Evolutionary conservation across 2,888 invertebrate species (phyloP).

Genomic region (Tricholauxania praeusta): DNA sequence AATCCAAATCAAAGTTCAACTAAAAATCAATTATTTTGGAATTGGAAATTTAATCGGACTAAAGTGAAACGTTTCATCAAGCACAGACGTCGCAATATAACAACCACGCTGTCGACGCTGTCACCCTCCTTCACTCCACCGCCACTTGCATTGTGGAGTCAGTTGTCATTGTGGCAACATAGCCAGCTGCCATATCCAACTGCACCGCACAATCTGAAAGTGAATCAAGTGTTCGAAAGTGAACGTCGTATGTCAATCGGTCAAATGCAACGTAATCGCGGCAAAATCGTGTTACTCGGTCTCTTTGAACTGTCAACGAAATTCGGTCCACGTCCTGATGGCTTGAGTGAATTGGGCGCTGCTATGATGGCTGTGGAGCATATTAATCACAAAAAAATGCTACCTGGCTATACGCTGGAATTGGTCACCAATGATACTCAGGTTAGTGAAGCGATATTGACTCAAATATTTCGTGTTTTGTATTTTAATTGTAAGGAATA

Average conservation of each 20-base stretch:
- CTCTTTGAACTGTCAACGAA: slow-evolving; percentile 82
- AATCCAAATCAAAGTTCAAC: slow-evolving; percentile 12
- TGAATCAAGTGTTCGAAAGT: slow-evolving; percentile 67
- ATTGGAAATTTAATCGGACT: slow-evolving; percentile 55
- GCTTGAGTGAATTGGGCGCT: slow-evolving; percentile 80
- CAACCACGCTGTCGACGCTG: slow-evolving; percentile 30
- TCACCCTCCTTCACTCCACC: slow-evolving; percentile 5
- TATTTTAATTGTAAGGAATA: too few species aligned
- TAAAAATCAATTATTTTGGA: slow-evolving; percentile 36
- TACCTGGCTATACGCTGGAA: slow-evolving; percentile 81
- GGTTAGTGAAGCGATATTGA: slow-evolving; percentile 71
- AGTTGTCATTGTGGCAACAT: slow-evolving; percentile 7
- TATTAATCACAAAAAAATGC: slow-evolving; percentile 76
- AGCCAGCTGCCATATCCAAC: slow-evolving; percentile 20
- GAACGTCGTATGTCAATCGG: slow-evolving; percentile 61
- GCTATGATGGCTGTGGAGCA: slow-evolving; percentile 84
- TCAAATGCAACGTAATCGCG: slow-evolving; percentile 60
- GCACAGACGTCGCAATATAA: slow-evolving; percentile 29
- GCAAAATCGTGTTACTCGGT: slow-evolving; percentile 78
- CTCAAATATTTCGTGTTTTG: background rate
- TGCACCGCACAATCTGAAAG: slow-evolving; percentile 60
- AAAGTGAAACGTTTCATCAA: slow-evolving; percentile 55
- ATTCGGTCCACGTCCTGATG: slow-evolving; percentile 75
- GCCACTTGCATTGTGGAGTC: slow-evolving; percentile 32
- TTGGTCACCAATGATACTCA: slow-evolving; percentile 87